These are phyloP conservation scores for Sphecodes monilicornis DNA, from an alignment of 2,888 invertebrate species.

Conservation along the genomic window DNA sequence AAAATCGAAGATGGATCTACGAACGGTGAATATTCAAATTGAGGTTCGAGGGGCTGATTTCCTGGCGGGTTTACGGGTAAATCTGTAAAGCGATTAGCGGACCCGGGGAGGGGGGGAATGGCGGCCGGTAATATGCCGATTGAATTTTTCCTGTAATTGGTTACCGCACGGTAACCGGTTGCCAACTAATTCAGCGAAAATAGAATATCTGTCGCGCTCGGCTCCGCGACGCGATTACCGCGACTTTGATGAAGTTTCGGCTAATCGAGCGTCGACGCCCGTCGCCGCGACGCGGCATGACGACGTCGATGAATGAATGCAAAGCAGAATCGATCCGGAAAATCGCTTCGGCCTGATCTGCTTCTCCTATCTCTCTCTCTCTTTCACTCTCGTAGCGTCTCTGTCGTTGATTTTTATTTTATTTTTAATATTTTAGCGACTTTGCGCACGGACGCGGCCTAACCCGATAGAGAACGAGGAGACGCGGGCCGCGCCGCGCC, in stretches of 20 bases:
- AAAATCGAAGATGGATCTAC: no score
- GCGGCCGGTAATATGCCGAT: constrained; percentile 35
- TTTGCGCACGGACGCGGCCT: not conserved
- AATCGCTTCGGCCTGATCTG: constrained; percentile 4
- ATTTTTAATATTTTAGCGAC: not conserved
- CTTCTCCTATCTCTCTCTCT: not conserved
- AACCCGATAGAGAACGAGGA: not conserved
- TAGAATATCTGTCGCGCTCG: constrained; percentile 67
- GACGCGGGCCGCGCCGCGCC: not conserved
- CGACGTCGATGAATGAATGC: constrained; percentile 58
- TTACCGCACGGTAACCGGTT: constrained; percentile 42
- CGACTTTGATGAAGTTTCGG: constrained; percentile 69
- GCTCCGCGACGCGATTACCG: constrained; percentile 63
- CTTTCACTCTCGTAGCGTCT: not conserved
- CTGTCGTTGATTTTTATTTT: not conserved
- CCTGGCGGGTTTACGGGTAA: not conserved
- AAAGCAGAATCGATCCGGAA: constrained; percentile 50
- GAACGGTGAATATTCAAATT: no score
- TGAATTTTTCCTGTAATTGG: constrained; percentile 60
- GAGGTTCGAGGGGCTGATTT: no score
- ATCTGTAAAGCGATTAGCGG: constrained; percentile 57
- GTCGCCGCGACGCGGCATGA: not conserved
- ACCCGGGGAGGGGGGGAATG: not conserved
- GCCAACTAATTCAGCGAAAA: constrained; percentile 63
- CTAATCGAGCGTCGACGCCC: constrained; percentile 49